A percentile compares a stretch with the other conserved stretches of the same genome.
phyloP scores from a whole-genome alignment of 2,888 invertebrate genomes.

The Chloroclystis v-ata region DNA sequence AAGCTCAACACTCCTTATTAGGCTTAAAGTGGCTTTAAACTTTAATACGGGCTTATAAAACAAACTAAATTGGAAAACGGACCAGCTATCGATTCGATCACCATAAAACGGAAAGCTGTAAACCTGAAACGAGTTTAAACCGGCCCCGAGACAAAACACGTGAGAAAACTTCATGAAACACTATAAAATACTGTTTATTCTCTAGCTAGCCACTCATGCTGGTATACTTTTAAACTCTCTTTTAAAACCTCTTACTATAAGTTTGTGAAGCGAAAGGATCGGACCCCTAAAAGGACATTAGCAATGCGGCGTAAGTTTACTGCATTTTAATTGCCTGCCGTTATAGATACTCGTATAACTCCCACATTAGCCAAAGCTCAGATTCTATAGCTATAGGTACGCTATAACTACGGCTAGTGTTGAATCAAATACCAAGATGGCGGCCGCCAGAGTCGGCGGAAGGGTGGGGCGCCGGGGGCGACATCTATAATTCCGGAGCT shows the following conservation, averaged over 20 bases:
- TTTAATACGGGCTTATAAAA: not conserved
- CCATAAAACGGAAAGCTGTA: not conserved
- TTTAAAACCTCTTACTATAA: conserved; percentile 12
- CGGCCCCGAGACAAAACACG: not conserved
- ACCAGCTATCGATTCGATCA: not conserved
- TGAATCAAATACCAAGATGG: conserved; percentile 67
- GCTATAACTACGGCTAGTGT: conserved; percentile 20
- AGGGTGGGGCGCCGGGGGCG: conserved; percentile 56
- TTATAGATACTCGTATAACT: not conserved
- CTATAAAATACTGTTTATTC: not conserved
- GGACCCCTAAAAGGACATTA: conserved; percentile 44
- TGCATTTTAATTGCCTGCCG: conserved; percentile 55
- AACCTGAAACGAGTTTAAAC: not conserved
- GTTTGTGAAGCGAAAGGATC: conserved; percentile 12
- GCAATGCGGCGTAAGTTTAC: conserved; percentile 34
- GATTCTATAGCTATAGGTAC: not conserved
- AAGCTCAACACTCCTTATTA: no score
- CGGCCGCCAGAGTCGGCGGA: conserved; percentile 41
- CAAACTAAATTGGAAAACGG: not conserved
- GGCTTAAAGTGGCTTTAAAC: not conserved
- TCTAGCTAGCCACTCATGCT: not conserved
- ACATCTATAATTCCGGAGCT: conserved; percentile 74
- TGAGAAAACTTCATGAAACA: not conserved
- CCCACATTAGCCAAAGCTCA: conserved; percentile 9
- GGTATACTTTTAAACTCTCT: not conserved